These are phyloP conservation scores for Onychorhynchus coronatus DNA, from an alignment of 2,113 vertebrate species.

Conservation along the genomic window DNA sequence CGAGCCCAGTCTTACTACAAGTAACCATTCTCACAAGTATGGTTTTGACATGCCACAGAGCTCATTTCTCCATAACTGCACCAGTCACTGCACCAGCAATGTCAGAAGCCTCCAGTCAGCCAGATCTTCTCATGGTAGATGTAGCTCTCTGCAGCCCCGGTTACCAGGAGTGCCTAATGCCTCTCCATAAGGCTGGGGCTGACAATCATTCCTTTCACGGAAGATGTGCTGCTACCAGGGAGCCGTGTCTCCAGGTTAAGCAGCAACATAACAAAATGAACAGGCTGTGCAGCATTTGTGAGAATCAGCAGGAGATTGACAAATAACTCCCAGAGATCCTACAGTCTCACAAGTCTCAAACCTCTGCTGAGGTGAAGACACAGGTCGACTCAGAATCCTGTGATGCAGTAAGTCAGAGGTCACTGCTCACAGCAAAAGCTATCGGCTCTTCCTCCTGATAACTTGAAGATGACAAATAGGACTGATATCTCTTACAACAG, in stretches of 20 bases:
- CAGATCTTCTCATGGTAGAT: background rate
- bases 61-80: background rate
- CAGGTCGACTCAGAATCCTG: background rate
- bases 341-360: background rate
- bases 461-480: accelerated
- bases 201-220: background rate
- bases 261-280: background rate
- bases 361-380: background rate
- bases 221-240: background rate
- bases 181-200: accelerated
- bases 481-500: background rate
- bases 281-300: background rate
- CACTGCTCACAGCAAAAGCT: background rate
- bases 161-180: background rate
- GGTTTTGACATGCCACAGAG: background rate
- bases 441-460: background rate
- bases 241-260: accelerated
- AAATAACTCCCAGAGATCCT: background rate
- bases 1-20: background rate
- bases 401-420: background rate
- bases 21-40: background rate
- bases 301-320: background rate
- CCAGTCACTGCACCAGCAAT: background rate
- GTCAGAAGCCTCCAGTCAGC: background rate
- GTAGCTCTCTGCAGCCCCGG: accelerated